Conservation (phyloP, 2,888 invertebrate species). For the Dolichopus griseipennis region DNA sequence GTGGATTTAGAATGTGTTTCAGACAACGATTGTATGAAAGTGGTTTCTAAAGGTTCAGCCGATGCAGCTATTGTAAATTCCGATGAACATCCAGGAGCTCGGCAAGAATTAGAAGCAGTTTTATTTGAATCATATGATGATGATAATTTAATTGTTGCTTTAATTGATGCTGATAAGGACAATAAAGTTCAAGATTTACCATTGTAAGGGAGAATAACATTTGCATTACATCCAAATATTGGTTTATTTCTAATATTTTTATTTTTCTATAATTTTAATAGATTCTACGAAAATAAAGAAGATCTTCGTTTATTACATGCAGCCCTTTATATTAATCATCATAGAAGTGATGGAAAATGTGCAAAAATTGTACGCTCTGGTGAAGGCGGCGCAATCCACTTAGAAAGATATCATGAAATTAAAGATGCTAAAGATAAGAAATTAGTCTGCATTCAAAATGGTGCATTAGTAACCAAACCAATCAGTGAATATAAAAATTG, state of each 20-base stretch:
- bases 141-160: neutral
- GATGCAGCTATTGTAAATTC: neutral
- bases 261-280: neutral
- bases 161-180: slow-evolving; percentile 1
- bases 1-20: neutral
- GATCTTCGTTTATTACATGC: neutral
- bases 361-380: neutral
- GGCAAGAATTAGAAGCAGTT: neutral
- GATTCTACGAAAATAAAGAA: neutral
- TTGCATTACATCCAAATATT: neutral
- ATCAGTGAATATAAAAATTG: neutral
- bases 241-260: no score
- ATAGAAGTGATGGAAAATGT: neutral
- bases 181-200: neutral
- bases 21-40: neutral
- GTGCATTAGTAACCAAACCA: neutral
- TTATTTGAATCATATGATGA: slow-evolving; percentile 6
- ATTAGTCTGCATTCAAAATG: neutral
- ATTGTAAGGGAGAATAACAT: neutral
- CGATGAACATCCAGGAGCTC: neutral
- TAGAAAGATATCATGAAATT: neutral
- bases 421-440: neutral
- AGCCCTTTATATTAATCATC: neutral
- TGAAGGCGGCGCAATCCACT: neutral
- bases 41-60: neutral